Percentiles rank a stretch among this genome's conserved stretches.
phyloP scores from a whole-genome alignment of 2,113 vertebrate species.

The Eretmochelys imbricata region DNA sequence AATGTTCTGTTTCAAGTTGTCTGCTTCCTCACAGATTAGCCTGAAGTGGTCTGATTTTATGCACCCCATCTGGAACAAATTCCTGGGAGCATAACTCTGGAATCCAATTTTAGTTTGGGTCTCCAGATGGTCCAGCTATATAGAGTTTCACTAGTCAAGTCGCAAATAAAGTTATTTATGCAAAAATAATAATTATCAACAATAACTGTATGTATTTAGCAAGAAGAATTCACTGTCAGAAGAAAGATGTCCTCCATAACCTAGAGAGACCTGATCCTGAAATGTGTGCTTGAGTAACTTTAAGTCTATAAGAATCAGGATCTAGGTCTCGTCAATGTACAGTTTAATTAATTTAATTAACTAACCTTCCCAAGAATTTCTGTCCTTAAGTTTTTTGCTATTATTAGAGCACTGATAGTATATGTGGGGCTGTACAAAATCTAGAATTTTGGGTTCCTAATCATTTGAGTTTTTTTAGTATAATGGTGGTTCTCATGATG shows the following conservation, averaged over 20 bases:
- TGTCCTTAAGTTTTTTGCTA: not conserved
- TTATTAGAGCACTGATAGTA: not conserved
- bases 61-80: constrained; percentile 36
- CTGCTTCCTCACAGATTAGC: constrained; percentile 29
- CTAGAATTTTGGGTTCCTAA: not conserved
- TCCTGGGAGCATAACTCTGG: not conserved
- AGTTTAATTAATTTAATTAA: not conserved
- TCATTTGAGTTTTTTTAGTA: not conserved
- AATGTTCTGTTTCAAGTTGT: constrained; percentile 21
- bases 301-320: not conserved
- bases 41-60: constrained; percentile 40
- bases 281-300: not conserved
- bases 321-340: not conserved
- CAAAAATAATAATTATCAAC: constrained; percentile 38
- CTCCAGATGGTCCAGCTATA: constrained; percentile 47
- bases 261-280: not conserved
- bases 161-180: constrained; percentile 40
- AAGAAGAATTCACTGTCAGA: not conserved
- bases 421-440: not conserved
- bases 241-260: not conserved
- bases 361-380: not conserved
- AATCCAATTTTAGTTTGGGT: constrained; percentile 39
- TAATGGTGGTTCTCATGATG: not conserved
- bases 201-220: not conserved
- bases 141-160: constrained; percentile 43